Base-by-base conservation (phyloP, 2,113 vertebrate species). In the Seriola rivoliana region DNA sequence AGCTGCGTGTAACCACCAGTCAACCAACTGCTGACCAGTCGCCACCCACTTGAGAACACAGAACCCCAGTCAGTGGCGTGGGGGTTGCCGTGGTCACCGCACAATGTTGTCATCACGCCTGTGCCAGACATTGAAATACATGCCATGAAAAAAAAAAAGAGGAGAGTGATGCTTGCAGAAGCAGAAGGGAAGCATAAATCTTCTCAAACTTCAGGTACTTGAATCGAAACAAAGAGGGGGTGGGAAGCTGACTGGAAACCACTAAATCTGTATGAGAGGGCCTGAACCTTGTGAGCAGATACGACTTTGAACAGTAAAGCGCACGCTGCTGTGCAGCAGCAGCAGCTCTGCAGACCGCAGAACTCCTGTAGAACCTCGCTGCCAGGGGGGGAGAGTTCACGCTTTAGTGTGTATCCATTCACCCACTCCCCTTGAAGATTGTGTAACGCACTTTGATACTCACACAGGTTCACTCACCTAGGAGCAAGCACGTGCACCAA, bases 241-340 rank as follows among this genome's bases (percentile, higher is more conserved):
- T 48, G 57, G 23, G 46, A 80, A 78, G 55, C 38, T 72, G 54
- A 85, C 72, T 87, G 69, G 87, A 90, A 89, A 80, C 66, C 71
- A 81, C 54, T 55, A 40, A 81, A 77, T 83, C 67, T 71, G 46
- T 70, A 44, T 6, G 46, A 84, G 63, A 79, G 62, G 78, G 62
- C 46, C 57, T 36, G 72, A 59, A 73, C 76, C 71, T 83, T 75
- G 71, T 77, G 78, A 79, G 80, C 50, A 57, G 72, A 89, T 75
- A 48, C 36, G 4, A 73, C 48, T 67, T 67, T 75, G 48, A 79
- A 81, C 78, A 78, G 75, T 70, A 42, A 80, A 78, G 70, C 75
- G 50, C 76, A 80, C 11, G 4, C 78, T 77, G 71, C 46, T 82
- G 67, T 1, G 10, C 25, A 29, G 8, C 71, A 72, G 44, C 82